Percentiles rank a stretch among this genome's conserved stretches.
Evolutionary conservation across 2,113 vertebrate species (phyloP).

Genomic region (Sylvilagus bachmani): DNA sequence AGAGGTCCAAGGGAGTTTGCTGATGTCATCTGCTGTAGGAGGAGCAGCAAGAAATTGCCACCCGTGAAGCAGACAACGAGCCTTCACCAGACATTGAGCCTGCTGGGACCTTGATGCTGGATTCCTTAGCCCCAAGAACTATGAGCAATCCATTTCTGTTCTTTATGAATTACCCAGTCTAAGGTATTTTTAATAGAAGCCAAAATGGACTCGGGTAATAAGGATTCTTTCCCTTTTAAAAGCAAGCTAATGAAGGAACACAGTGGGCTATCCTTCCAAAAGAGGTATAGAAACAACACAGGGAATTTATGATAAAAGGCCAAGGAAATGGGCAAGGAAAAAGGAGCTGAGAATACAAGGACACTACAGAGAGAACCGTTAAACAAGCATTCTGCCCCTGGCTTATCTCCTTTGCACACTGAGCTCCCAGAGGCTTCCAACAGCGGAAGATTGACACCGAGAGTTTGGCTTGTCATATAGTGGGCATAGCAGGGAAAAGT

Average conservation of each 20-base stretch:
- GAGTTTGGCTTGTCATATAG: neutral
- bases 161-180: neutral
- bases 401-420: slow-evolving; percentile 71
- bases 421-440: slow-evolving; percentile 66
- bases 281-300: slow-evolving; percentile 59
- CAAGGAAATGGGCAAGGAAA: slow-evolving; percentile 67
- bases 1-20: neutral
- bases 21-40: neutral
- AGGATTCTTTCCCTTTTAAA: slow-evolving; percentile 6
- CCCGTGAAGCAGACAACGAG: neutral
- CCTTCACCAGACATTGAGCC: neutral
- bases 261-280: slow-evolving; percentile 9
- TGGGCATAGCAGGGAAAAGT: neutral
- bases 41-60: neutral
- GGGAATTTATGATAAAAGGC: slow-evolving; percentile 71
- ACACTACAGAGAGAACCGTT: slow-evolving; percentile 37
- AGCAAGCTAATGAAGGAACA: slow-evolving; percentile 34
- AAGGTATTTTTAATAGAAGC: neutral
- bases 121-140: neutral
- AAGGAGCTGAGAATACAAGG: slow-evolving; percentile 40
- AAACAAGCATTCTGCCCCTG: slow-evolving; percentile 50
- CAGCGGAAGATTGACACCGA: slow-evolving; percentile 11
- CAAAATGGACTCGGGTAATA: neutral
- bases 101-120: neutral
- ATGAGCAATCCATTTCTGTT: neutral